Evolutionary conservation across 37 sponge, comb jelly and placozoan genomes (phyloP).

Genomic region (Haliclona indistincta): DNA sequence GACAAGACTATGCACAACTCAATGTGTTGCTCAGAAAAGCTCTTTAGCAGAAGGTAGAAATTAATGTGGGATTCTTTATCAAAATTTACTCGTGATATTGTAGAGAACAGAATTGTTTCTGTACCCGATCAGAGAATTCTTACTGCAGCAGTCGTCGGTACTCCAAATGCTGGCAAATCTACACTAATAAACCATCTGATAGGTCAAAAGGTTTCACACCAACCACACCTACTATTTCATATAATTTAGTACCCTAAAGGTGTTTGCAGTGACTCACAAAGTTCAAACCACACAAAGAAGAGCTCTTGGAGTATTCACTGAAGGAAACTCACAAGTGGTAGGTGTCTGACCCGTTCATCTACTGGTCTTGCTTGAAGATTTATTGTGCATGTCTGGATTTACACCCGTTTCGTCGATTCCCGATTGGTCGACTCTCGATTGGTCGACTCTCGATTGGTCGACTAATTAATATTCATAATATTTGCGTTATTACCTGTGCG

Average conservation of each 20-base stretch:
- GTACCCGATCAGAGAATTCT: conserved; percentile 36
- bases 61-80: too few relatives aligned
- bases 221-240: neutral
- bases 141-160: conserved; percentile 66
- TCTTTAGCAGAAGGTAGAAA: too few relatives aligned
- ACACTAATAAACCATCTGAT: conserved; percentile 77
- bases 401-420: too few relatives aligned
- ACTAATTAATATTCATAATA: too few relatives aligned
- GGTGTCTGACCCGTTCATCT: conserved; percentile 13
- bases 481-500: too few relatives aligned
- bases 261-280: conserved; percentile 79
- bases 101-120: neutral
- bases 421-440: too few relatives aligned
- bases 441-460: too few relatives aligned
- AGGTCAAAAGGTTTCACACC: conserved; percentile 56
- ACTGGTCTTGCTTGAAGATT: too few relatives aligned
- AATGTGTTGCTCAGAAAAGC: too few relatives aligned
- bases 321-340: conserved; percentile 61
- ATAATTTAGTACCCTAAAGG: conserved; percentile 5
- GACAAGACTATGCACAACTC: too few relatives aligned
- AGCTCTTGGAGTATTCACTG: conserved; percentile 55
- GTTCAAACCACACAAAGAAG: conserved; percentile 62
- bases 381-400: too few relatives aligned
- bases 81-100: too few relatives aligned
- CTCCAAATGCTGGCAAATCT: conserved; percentile 84